Evolutionary conservation across 2,797 vertebrate genomes (phyloP).

Genomic region (Myotis daubentonii): DNA sequence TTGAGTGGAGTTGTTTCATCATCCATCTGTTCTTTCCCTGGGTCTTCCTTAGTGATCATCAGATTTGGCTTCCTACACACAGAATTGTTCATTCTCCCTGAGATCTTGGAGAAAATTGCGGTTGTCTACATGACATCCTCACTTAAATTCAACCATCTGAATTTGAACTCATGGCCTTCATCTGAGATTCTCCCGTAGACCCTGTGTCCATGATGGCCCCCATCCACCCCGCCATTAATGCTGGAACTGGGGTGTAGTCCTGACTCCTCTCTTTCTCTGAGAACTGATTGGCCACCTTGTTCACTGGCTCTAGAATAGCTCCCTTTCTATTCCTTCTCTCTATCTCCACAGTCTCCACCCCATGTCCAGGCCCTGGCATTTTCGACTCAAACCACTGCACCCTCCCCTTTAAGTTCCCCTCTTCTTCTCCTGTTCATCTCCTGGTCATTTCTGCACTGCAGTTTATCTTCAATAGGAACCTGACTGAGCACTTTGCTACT

Average conservation of each 20-base stretch:
- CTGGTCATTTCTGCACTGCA: background rate
- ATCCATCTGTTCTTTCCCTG: background rate
- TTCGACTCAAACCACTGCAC: background rate
- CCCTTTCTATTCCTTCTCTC: background rate
- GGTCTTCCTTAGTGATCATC: background rate
- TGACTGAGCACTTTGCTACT: rapidly evolving
- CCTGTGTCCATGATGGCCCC: background rate
- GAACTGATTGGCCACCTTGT: background rate
- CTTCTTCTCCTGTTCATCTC: background rate
- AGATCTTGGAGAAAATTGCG: background rate
- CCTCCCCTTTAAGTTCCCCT: background rate
- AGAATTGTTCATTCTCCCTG: background rate
- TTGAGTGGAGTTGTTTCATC: background rate
- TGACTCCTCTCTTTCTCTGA: background rate
- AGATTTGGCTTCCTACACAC: background rate
- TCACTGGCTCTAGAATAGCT: background rate
- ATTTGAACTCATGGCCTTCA: too few species aligned
- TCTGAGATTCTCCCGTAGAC: background rate
- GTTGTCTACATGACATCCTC: too few species aligned
- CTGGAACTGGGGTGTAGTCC: background rate
- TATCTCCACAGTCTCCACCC: rapidly evolving
- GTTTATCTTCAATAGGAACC: background rate
- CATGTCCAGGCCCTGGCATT: background rate
- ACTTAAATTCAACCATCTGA: background rate
- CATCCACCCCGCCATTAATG: background rate